phyloP scores from a whole-genome alignment of 23 tunicate genomes.

The Halocynthia roretzi region DNA sequence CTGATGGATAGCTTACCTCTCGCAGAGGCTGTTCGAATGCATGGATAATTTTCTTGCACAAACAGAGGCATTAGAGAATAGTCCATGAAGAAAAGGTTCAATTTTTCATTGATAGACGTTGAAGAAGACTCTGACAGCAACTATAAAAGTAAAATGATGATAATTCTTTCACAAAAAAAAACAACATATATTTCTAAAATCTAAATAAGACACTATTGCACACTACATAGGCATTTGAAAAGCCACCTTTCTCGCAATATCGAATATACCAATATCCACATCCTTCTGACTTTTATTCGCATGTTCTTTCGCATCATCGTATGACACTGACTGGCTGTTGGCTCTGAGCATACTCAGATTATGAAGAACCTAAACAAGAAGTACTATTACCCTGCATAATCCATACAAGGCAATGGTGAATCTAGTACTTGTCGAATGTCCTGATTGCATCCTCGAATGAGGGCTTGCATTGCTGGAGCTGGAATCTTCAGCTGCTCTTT shows the following conservation, averaged over 20 bases:
- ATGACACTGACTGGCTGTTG: slow-evolving; percentile 39
- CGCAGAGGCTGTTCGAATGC: slow-evolving; percentile 37
- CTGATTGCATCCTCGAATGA: slow-evolving; percentile 89
- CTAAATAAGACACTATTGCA: neutral
- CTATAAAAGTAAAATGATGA: too few relatives aligned
- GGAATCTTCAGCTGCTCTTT: slow-evolving; percentile 78
- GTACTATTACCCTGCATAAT: neutral
- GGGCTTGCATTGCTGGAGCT: slow-evolving; percentile 80
- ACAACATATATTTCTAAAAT: neutral
- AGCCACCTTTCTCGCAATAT: slow-evolving; percentile 65
- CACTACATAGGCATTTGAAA: neutral
- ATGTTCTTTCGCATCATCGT: slow-evolving; percentile 69
- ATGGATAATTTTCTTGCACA: slow-evolving; percentile 77
- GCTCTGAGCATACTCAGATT: slow-evolving; percentile 75
- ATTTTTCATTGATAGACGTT: slow-evolving; percentile 56
- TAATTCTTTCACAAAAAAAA: too few relatives aligned
- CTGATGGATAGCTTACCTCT: slow-evolving; percentile 35
- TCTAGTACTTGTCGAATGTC: slow-evolving; percentile 70
- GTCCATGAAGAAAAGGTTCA: slow-evolving; percentile 83
- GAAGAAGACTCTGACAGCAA: slow-evolving; percentile 52
- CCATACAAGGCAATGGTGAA: neutral
- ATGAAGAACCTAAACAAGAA: slow-evolving; percentile 45
- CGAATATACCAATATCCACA: slow-evolving; percentile 73
- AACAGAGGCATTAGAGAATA: slow-evolving; percentile 89
- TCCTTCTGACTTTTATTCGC: slow-evolving; percentile 67